Evolutionary conservation across 2,797 vertebrate genomes (phyloP).

Genomic region (Spheniscus humboldti): DNA sequence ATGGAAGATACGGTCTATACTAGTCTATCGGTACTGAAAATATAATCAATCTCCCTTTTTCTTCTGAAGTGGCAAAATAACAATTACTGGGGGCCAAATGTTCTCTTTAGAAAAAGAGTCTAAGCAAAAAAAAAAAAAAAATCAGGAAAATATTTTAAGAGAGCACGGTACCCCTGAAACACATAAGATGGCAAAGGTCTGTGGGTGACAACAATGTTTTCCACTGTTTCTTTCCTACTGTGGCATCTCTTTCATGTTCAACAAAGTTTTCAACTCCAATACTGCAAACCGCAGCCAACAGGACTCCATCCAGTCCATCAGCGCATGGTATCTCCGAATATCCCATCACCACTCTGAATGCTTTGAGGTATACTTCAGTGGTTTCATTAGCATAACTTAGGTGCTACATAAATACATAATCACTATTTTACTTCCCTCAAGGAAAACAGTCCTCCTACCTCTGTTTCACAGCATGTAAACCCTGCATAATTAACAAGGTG

Average conservation of each 20-base stretch:
- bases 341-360: not conserved
- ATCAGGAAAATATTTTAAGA: not conserved
- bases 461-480: not conserved
- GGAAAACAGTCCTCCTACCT: not conserved
- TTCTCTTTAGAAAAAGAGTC: not conserved
- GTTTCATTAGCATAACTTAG: not conserved
- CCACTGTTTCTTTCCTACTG: not conserved
- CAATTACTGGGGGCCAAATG: not conserved
- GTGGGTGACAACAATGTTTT: fast-evolving
- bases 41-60: not conserved
- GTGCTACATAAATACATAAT: not conserved
- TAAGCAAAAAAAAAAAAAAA: not conserved
- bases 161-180: not conserved
- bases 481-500: not conserved
- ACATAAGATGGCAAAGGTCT: not conserved
- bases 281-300: too few species aligned
- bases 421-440: not conserved
- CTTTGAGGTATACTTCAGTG: not conserved
- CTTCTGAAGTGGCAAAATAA: not conserved
- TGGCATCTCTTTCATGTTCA: not conserved
- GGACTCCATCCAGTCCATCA: fast-evolving
- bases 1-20: not conserved
- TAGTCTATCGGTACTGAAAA: not conserved
- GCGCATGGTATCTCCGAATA: fast-evolving
- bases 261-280: too few species aligned